phyloP scores from a whole-genome alignment of 1,140 invertebrate genomes.

The Drosophila mayri region DNA sequence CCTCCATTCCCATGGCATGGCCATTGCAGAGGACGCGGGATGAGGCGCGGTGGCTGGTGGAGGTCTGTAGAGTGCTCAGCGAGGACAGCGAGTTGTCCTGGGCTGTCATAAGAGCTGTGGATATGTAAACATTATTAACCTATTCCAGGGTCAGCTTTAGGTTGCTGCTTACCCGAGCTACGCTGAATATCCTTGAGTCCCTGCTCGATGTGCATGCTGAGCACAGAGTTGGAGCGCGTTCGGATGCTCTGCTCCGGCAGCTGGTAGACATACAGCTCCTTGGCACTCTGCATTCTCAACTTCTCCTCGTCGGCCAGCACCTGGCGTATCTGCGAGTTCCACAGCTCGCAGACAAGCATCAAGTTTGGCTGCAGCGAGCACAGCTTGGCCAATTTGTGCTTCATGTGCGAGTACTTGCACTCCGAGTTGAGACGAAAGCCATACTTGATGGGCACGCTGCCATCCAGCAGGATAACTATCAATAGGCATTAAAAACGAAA shows the following conservation, averaged over 20 bases:
- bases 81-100: conserved; percentile 68
- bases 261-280: conserved; percentile 84
- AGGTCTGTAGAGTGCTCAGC: conserved; percentile 65
- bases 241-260: conserved; percentile 74
- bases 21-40: conserved; percentile 67
- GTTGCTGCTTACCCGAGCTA: conserved; percentile 61
- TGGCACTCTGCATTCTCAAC: conserved; percentile 77
- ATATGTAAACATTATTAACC: too few species aligned
- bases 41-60: conserved; percentile 51
- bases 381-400: conserved; percentile 89
- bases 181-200: conserved; percentile 83
- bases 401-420: conserved; percentile 90
- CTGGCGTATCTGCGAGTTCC: conserved; percentile 88
- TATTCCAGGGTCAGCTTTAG: too few species aligned
- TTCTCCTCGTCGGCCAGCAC: conserved; percentile 84
- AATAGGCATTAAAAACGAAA: not conserved
- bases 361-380: conserved; percentile 88
- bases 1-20: conserved; percentile 51
- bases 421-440: conserved; percentile 92
- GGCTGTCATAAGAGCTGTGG: conserved; percentile 57
- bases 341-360: conserved; percentile 90
- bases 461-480: conserved; percentile 90
- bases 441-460: conserved; percentile 92
- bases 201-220: conserved; percentile 81
- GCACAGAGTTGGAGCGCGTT: conserved; percentile 70